phyloP scores from a whole-genome alignment of 2,797 vertebrate genomes.

The Sebastes iracundus region DNA sequence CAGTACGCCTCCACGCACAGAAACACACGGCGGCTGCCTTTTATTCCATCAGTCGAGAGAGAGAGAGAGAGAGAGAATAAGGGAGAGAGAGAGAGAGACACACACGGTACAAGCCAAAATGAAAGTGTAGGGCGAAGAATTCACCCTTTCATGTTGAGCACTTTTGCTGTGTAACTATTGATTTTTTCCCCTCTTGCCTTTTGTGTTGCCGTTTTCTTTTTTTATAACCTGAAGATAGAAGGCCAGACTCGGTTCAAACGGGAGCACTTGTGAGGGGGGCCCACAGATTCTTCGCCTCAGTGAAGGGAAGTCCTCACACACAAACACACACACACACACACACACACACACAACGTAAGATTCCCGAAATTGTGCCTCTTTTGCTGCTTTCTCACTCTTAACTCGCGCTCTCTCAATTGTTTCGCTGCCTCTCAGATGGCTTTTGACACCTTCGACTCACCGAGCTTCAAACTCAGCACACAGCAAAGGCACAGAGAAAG shows the following conservation, averaged over 20 bases:
- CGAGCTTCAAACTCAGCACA: conserved; percentile 62
- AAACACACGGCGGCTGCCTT: conserved; percentile 44
- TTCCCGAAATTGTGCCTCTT: conserved; percentile 44
- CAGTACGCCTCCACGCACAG: conserved; percentile 55
- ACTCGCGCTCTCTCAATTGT: conserved; percentile 49
- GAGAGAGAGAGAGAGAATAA: conserved; percentile 44
- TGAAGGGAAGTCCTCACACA: conserved; percentile 51
- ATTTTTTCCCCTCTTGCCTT: conserved; percentile 77
- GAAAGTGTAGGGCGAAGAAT: conserved; percentile 77
- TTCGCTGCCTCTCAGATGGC: conserved; percentile 66
- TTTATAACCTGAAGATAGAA: conserved; percentile 77
- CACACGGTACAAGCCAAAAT: conserved; percentile 62
- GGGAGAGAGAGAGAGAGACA: conserved; percentile 28
- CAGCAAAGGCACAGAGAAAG: conserved; percentile 26
- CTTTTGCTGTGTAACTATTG: conserved; percentile 84
- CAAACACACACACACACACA: conserved; percentile 3
- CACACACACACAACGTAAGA: conserved; percentile 13
- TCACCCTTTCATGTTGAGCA: conserved; percentile 83
- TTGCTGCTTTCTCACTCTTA: conserved; percentile 51
- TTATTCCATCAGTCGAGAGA: conserved; percentile 63
- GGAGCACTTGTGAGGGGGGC: conserved; percentile 73
- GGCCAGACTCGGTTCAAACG: conserved; percentile 76
- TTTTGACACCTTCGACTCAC: conserved; percentile 78
- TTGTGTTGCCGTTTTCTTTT: conserved; percentile 69
- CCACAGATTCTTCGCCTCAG: conserved; percentile 62